phyloP scores from a whole-genome alignment of 2,888 invertebrate genomes.

The Melanargia galathea region DNA sequence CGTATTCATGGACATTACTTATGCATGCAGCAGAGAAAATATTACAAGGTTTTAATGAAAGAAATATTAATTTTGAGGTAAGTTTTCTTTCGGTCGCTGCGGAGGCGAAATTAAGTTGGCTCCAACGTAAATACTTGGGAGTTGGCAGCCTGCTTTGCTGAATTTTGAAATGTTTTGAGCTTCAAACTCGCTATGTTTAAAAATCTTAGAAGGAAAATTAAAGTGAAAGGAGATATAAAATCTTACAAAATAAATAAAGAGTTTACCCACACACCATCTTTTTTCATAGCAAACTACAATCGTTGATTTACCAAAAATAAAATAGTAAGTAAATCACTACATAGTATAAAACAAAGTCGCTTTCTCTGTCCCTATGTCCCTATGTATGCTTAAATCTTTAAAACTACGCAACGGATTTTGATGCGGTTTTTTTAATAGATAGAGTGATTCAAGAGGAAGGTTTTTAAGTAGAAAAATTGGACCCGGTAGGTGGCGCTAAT shows the following conservation, averaged over 20 bases:
- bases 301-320: too few species aligned
- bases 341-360: too few species aligned
- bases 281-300: too few species aligned
- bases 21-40: constrained; percentile 83
- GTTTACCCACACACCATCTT: neutral
- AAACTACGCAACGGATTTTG: too few species aligned
- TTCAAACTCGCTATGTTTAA: constrained; percentile 26
- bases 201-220: neutral
- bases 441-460: too few species aligned
- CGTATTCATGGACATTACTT: constrained; percentile 82
- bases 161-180: constrained; percentile 42
- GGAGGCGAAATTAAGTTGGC: constrained; percentile 71
- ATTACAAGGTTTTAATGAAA: constrained; percentile 84
- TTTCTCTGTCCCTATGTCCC: too few species aligned
- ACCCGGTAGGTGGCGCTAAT: too few species aligned
- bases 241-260: neutral
- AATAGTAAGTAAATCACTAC: too few species aligned
- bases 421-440: too few species aligned
- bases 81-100: constrained; percentile 74
- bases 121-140: constrained; percentile 45
- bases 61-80: constrained; percentile 82
- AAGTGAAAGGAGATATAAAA: neutral
- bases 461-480: too few species aligned
- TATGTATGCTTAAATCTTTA: too few species aligned
- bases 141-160: constrained; percentile 45